Evolutionary conservation across 2,888 invertebrate genomes (phyloP), one percentile per base, ranked within the genome.

Genomic region (Mantis religiosa): DNA sequence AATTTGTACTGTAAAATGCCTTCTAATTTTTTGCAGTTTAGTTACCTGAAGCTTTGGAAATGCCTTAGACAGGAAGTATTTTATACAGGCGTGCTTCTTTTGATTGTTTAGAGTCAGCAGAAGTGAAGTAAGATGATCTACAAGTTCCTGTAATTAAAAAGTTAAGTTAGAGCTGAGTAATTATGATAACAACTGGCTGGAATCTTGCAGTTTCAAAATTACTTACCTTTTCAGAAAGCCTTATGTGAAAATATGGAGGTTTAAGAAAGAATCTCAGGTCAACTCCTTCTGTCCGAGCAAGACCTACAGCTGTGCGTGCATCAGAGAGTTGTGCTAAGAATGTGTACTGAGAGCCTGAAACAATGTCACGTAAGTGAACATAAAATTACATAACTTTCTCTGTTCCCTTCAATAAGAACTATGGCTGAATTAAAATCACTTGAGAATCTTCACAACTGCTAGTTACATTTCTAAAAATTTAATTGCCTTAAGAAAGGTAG

Each of bases 271-370:
- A 96, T 88, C 96, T 94, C 25, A 95, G 93, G 93, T 98, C 97
- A 3, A 95, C 96, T 83, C 95, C 95, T 82, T 94, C 93, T 3
- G 96, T 95, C 91, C 98, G 94, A 0, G 98, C 98, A 87, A 98
- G 94, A 3, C 96, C 95, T 0, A 97, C 95, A 3, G 97, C 96
- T 0, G 97, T 97, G 91, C 95, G 94, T 85, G 95, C 95, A 93
- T 97, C 97, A 91, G 97, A 95, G 90, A 96, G 96, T 93, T 97
- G 97, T 8, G 98, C 97, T 90, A 98, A 94, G 91, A 96, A 96
- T 88, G 94, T 93, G 92, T 95, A 97, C 91, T 97, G 93, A 91
- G 94, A 93, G 91, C 94, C 95, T 95, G 90, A 90, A 92, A 92
- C 88, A 87, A 1, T 12, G 12, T 88, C 12, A 41, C 12, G 2